phyloP scores from a whole-genome alignment of 1,140 invertebrate species.

The Sycobia sp. region DNA sequence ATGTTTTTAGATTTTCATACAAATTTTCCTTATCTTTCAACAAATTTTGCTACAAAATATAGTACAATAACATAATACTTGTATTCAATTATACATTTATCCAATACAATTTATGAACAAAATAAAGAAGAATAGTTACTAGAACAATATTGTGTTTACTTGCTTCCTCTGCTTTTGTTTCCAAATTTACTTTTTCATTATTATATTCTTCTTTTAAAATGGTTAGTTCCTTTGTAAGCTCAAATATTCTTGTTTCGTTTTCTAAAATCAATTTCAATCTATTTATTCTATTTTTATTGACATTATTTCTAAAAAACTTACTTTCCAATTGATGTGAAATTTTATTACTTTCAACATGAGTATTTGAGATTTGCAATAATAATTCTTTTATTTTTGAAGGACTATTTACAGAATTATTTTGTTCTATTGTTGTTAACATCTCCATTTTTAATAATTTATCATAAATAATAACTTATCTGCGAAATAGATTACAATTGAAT shows the following conservation, averaged over 20 bases:
- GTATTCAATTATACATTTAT: too few species aligned
- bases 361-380: slow-evolving; percentile 19
- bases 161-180: slow-evolving; percentile 14
- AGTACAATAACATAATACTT: background rate
- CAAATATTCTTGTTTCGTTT: slow-evolving; percentile 8
- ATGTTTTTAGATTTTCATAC: slow-evolving; percentile 20
- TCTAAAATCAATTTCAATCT: slow-evolving; percentile 12
- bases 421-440: slow-evolving; percentile 1
- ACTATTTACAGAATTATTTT: slow-evolving; percentile 19
- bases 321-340: slow-evolving; percentile 21
- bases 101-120: background rate
- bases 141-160: slow-evolving; percentile 11
- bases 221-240: slow-evolving; percentile 17
- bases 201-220: slow-evolving; percentile 23
- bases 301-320: background rate
- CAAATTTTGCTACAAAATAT: slow-evolving; percentile 28
- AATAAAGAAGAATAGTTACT: background rate
- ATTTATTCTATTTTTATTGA: background rate
- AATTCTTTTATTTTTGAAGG: slow-evolving; percentile 19
- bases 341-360: slow-evolving; percentile 17
- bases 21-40: slow-evolving; percentile 32
- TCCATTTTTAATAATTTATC: slow-evolving; percentile 10
- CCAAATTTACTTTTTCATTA: slow-evolving; percentile 19
- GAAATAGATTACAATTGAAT: too few species aligned
- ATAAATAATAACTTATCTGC: too few species aligned